phyloP scores from a whole-genome alignment of 2,113 vertebrate species.

The Circaetus cinerascens region DNA sequence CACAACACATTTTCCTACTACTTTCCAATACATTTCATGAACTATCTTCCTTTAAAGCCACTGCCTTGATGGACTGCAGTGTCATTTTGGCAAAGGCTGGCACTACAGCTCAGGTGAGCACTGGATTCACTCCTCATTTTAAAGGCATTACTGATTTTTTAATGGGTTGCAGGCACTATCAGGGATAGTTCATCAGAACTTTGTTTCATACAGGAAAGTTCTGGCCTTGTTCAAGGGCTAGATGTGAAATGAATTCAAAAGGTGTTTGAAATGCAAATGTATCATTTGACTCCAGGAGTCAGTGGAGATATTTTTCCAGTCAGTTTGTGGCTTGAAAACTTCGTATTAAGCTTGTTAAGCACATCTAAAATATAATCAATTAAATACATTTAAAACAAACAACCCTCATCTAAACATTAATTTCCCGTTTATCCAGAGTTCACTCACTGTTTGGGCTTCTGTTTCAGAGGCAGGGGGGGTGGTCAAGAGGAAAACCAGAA shows the following conservation, averaged over 20 bases:
- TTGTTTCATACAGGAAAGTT: background rate
- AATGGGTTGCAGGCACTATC: background rate
- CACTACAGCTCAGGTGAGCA: background rate
- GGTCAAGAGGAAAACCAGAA: background rate
- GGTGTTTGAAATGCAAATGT: background rate
- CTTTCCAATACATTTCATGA: background rate
- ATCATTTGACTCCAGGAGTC: background rate
- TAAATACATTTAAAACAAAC: background rate
- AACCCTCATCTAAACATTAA: background rate
- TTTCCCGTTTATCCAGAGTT: background rate
- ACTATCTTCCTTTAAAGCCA: background rate
- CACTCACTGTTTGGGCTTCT: background rate
- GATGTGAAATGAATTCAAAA: background rate
- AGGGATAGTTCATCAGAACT: background rate
- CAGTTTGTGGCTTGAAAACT: background rate
- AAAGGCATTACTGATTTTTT: background rate
- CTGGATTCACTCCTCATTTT: background rate
- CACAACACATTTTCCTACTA: background rate
- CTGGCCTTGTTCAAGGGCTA: background rate
- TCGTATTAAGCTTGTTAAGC: background rate
- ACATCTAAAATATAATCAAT: background rate
- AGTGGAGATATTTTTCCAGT: background rate
- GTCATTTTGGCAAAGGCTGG: background rate
- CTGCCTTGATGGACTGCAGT: too few relatives aligned
- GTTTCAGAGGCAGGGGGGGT: fast-evolving